Conservation (phyloP, 2,888 invertebrate genomes). For the Hymenopus coronatus region DNA sequence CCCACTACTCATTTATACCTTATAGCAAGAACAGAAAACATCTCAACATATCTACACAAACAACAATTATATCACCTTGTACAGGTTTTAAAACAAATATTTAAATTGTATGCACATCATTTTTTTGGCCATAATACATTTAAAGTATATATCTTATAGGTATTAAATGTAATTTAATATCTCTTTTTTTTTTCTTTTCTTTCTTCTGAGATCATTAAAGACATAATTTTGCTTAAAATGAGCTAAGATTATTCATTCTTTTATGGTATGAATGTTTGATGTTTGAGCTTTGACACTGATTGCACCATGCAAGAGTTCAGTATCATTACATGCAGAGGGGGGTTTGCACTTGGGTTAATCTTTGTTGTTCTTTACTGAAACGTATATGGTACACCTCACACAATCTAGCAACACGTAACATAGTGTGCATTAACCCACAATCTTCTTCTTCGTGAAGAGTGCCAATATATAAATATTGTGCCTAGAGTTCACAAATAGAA, state of each 20-base stretch:
- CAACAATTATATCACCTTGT: not conserved
- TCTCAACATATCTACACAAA: not conserved
- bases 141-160: not conserved
- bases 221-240: not conserved
- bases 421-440: not conserved
- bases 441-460: not conserved
- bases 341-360: not conserved
- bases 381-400: not conserved
- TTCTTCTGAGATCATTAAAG: not conserved
- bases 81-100: not conserved
- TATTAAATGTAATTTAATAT: not conserved
- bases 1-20: not conserved
- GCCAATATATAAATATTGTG: not conserved
- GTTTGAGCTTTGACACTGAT: not conserved
- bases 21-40: not conserved
- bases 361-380: not conserved
- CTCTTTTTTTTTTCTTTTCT: not conserved
- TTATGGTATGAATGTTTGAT: not conserved
- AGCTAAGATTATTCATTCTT: not conserved
- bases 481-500: not conserved
- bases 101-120: not conserved
- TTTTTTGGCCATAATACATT: not conserved
- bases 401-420: not conserved
- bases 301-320: not conserved
- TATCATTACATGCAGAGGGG: not conserved